Conservation (phyloP, 1,140 invertebrate genomes). For the Rhyzopertha dominica region DNA sequence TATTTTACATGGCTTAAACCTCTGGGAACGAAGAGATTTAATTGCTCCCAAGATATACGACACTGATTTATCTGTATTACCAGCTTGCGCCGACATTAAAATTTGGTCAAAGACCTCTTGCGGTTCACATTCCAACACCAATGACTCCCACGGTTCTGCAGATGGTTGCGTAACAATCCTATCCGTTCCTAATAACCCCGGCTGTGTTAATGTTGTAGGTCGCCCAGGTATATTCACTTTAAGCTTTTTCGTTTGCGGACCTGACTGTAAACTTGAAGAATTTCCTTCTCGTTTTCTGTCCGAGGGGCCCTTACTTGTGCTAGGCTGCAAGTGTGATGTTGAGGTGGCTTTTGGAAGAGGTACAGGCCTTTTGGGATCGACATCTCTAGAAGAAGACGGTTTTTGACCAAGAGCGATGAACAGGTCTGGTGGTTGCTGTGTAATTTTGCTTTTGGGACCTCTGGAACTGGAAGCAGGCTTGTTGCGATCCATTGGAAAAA, state of each 20-base stretch:
- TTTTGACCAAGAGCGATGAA: slow-evolving; percentile 58
- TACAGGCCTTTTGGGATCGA: slow-evolving; percentile 52
- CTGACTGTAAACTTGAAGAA: slow-evolving; percentile 36
- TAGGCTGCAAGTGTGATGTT: slow-evolving; percentile 42
- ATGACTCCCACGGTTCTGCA: slow-evolving; percentile 54
- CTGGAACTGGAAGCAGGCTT: slow-evolving; percentile 49
- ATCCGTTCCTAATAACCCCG: slow-evolving; percentile 30
- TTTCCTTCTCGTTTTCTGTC: slow-evolving; percentile 36
- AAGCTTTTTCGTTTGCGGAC: slow-evolving; percentile 53
- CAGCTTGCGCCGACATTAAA: slow-evolving; percentile 53
- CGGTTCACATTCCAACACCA: slow-evolving; percentile 56
- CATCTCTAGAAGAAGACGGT: slow-evolving; percentile 45
- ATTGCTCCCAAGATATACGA: slow-evolving; percentile 56
- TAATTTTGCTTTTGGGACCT: slow-evolving; percentile 58
- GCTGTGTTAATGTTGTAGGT: too few relatives aligned
- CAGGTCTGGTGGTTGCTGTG: slow-evolving; percentile 57
- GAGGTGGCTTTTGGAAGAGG: slow-evolving; percentile 50
- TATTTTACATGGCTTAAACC: slow-evolving; percentile 75
- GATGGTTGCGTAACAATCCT: too few relatives aligned
- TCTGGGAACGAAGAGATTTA: slow-evolving; percentile 58
- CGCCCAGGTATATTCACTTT: slow-evolving; percentile 41
- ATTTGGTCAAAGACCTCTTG: slow-evolving; percentile 56
- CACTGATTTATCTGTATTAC: slow-evolving; percentile 60
- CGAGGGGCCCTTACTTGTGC: slow-evolving; percentile 39
- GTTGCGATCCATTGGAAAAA: slow-evolving; percentile 57